Base-by-base conservation (phyloP, 2,113 vertebrate species). In the Erpornis zantholeuca region DNA sequence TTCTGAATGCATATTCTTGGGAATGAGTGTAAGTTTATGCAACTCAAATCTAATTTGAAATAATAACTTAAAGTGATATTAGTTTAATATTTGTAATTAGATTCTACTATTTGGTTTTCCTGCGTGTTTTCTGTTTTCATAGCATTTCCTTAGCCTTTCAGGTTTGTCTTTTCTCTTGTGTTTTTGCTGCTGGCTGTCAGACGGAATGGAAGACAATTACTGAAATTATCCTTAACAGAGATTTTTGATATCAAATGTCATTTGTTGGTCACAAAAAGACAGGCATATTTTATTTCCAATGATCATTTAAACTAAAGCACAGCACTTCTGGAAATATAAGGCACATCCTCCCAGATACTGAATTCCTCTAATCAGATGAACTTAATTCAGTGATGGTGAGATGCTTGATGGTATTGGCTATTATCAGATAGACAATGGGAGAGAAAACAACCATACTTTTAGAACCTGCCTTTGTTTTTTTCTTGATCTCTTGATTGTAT, bases 221-320 rank as follows among this genome's bases (percentile, higher is more conserved):
- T 82, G 92, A 94, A 97, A 97, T 91, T 78, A 83, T 71, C 79
- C 57, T 90, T 56, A 63, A 61, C 24, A 95, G 94, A 86, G 54
- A 40, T 79, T 29, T 77, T 38, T 95, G 78, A 69, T 82, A 96
- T 49, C 31, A 80, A 91, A 82, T 59, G 45, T 33, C 31, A 77
- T 76, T 91, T 96, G 38, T 36, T 6, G 11, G 21, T 91, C 42
- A 77, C 23, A 76, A 53, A 81, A 18, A 61, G 25, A 61, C 20
- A 69, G 11, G 11, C 3, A 1, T 3, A 59, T 85, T 97, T 92
- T 88, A 89, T 96, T 96, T 95, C 47, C 10, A 3, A 21, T 86
- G 66, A 36, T 25, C 5, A 1, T 31, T 77, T 87, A 76, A 87
- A 38, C 12, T 44, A 76, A 68, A 82, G 11, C 19, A 38, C 12